Base-by-base conservation (phyloP, 2,888 invertebrate species). In the Diaperis boleti region DNA sequence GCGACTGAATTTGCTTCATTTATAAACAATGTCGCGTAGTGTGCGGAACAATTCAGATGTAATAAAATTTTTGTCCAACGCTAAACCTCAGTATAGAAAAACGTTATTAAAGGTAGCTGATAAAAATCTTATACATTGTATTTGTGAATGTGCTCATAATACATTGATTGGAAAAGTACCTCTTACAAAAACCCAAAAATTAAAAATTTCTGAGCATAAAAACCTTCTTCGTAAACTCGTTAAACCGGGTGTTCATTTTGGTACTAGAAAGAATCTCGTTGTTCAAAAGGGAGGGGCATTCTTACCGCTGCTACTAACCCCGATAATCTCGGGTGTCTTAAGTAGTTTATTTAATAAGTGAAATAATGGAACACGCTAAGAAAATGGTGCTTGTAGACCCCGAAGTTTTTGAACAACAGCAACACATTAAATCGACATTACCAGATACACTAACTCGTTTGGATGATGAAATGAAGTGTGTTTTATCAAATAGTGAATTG, bases 401-500 rank as follows among this genome's bases (percentile, higher is more conserved):
- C 7, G n/a, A 11, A 1, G 44, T 18, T 20, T 17, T 44, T 4
- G 44, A 44, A 4, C 20, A 7, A 10, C 29, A 14, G 14, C 47
- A 15, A 14, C 7, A 17, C 15, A 13, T 29, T 31, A n/a, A n/a
- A n/a, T n/a, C n/a, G n/a, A n/a, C n/a, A n/a, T n/a, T n/a, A n/a
- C n/a, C n/a, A n/a, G n/a, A n/a, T n/a, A n/a, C n/a, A n/a, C 1
- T 57, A 15, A 41, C 47, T 18, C 11, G 18, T 7, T 31, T 49
- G 10, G 49, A 54, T 15, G 57, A 66, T 1, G 62, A 77, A 3
- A 70, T 74, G 3, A 77, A 79, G 64, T 39, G 10, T 11, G 14
- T 37, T 15, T 13, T 60, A 14, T 35, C 18, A 5, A 15, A 6
- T 14, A 59, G 77, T 39, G 72, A 54, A 14, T 18, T 29, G 11